phyloP scores from a whole-genome alignment of 2,888 invertebrate species.

The Plebejus anna region DNA sequence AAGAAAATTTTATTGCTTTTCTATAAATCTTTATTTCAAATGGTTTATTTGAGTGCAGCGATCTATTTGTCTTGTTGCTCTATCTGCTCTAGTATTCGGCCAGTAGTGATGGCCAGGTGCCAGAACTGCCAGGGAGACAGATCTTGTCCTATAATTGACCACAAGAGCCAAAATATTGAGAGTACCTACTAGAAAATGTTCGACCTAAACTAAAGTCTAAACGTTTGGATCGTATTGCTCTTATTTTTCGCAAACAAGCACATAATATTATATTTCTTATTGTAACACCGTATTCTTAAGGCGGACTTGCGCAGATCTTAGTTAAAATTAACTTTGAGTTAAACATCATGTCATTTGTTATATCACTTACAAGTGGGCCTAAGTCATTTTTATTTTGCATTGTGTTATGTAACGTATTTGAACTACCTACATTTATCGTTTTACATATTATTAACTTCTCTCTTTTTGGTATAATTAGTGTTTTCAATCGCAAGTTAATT shows the following conservation, averaged over 20 bases:
- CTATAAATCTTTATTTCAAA: background rate
- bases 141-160: constrained; percentile 1
- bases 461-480: background rate
- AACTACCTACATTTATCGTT: no score
- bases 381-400: background rate
- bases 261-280: no score
- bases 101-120: background rate
- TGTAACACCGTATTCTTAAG: background rate
- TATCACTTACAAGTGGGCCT: background rate
- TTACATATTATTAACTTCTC: background rate
- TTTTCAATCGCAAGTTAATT: background rate
- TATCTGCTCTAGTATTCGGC: constrained; percentile 5
- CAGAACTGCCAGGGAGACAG: constrained; percentile 10
- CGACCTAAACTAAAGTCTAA: background rate
- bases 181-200: background rate
- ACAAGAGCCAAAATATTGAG: constrained; percentile 8
- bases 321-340: no score
- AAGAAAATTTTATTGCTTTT: background rate
- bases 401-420: no score
- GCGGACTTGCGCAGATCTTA: no score
- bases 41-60: background rate
- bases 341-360: no score
- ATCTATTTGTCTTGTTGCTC: background rate
- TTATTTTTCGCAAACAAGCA: no score
- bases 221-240: background rate